Conservation (phyloP, 2,888 invertebrate genomes). For the Euplexia lucipara region DNA sequence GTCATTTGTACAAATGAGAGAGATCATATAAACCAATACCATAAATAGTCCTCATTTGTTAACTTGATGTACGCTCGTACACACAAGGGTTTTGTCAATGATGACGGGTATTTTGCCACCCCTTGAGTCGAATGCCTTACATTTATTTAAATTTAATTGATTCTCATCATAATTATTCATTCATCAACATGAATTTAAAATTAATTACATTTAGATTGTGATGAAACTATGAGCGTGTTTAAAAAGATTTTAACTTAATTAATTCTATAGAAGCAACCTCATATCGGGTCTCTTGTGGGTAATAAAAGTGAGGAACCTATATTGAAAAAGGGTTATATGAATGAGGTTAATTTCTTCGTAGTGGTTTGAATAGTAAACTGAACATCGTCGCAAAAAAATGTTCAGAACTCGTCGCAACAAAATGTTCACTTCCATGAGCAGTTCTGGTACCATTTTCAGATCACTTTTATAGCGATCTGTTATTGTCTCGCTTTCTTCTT, state of each 20-base stretch:
- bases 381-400: background rate
- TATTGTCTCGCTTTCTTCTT: background rate
- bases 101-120: background rate
- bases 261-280: constrained; percentile 11
- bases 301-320: constrained; percentile 18
- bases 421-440: background rate
- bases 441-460: background rate
- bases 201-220: constrained; percentile 1
- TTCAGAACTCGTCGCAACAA: too few relatives aligned
- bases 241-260: constrained; percentile 21
- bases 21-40: constrained; percentile 51
- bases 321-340: constrained; percentile 10
- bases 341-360: background rate
- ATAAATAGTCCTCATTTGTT: constrained; percentile 55
- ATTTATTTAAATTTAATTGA: background rate
- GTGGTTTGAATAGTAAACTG: background rate
- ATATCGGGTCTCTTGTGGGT: background rate
- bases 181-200: background rate
- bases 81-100: constrained; percentile 8
- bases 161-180: background rate
- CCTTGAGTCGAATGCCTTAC: background rate
- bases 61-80: constrained; percentile 18
- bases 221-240: background rate
- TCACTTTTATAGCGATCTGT: background rate
- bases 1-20: constrained; percentile 48